Conservation (phyloP, 2,888 invertebrate genomes). For the Fragum sueziense region DNA sequence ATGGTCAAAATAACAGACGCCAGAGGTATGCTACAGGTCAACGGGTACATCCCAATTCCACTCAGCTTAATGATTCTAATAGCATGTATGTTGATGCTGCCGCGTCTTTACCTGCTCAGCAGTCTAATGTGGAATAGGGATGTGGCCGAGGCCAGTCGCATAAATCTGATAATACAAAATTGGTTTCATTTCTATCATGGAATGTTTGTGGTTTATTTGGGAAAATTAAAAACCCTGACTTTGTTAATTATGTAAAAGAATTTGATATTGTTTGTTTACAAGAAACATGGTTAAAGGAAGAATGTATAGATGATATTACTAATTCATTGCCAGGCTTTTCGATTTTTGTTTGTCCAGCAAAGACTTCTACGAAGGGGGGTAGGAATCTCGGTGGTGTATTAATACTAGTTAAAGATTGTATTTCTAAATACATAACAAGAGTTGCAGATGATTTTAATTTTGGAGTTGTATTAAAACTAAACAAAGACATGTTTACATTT, state of each 20-base stretch:
- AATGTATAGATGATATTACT: not conserved
- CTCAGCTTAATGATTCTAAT: no score
- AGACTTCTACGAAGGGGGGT: not conserved
- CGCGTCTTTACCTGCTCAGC: no score
- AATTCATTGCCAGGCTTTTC: not conserved
- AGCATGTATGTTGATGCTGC: no score
- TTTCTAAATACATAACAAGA: not conserved
- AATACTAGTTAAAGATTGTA: not conserved
- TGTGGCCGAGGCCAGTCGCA: no score
- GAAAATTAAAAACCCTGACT: no score
- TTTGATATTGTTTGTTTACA: constrained; percentile 1
- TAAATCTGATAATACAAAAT: no score
- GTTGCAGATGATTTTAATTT: not conserved
- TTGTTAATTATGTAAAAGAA: no score
- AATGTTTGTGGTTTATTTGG: no score
- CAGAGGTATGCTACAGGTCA: not conserved
- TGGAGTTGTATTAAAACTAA: not conserved
- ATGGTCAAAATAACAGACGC: not conserved
- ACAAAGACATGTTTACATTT: not conserved
- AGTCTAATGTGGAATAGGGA: no score
- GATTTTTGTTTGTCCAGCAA: not conserved
- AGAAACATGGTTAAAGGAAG: not conserved
- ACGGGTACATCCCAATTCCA: not conserved
- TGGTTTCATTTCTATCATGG: no score
- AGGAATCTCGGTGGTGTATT: constrained; percentile 1